Percentiles rank a stretch among this genome's conserved stretches.
Conservation (phyloP, 64 coral and sea anemone species). For the Anthopleura sola region DNA sequence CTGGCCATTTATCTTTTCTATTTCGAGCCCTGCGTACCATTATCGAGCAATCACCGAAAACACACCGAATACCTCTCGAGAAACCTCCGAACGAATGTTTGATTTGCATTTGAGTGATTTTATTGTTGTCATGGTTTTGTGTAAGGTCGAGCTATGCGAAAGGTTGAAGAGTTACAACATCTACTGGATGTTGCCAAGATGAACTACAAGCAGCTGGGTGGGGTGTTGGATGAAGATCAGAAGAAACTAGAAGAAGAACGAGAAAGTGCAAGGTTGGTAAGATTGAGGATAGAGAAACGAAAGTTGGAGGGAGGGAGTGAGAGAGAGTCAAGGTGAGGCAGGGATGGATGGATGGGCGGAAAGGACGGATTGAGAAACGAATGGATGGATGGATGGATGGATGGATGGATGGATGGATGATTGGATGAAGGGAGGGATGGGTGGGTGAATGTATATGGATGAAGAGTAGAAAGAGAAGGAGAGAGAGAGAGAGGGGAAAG, state of each 20-base stretch:
- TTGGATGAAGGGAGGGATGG: too few species aligned
- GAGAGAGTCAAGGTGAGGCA: too few species aligned
- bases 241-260: slow-evolving; percentile 87
- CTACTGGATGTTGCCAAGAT: slow-evolving; percentile 95
- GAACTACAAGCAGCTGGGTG: slow-evolving; percentile 96
- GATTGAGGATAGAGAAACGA: not conserved
- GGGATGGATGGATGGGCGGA: too few species aligned
- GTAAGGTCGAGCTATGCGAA: slow-evolving; percentile 91
- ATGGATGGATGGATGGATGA: not conserved
- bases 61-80: not conserved
- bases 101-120: too few species aligned
- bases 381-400: not conserved
- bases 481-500: too few species aligned
- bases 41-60: not conserved
- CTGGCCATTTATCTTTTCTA: too few species aligned
- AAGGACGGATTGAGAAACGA: not conserved
- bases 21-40: too few species aligned
- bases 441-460: not conserved
- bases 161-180: slow-evolving; percentile 87
- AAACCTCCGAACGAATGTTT: not conserved
- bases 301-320: not conserved
- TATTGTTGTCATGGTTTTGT: not conserved
- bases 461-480: too few species aligned
- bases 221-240: slow-evolving; percentile 85
- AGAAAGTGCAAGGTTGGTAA: slow-evolving; percentile 79